Base-by-base conservation (phyloP, 2,888 invertebrate genomes). In the Sylvicola fuscatus region DNA sequence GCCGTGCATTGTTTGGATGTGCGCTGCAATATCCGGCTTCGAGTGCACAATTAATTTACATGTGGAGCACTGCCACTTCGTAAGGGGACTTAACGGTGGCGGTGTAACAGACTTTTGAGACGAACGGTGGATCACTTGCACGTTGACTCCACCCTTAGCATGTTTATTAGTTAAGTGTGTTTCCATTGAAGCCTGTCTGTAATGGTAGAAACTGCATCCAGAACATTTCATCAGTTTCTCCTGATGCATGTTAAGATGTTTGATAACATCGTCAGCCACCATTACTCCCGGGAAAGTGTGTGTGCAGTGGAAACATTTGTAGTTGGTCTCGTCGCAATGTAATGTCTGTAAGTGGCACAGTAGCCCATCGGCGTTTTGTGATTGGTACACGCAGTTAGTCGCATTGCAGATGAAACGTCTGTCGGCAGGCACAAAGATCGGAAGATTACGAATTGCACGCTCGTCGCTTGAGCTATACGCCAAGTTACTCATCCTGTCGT, bases 401-500 rank as follows among this genome's bases (percentile, higher is more conserved):
- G 75, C 73, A 7, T 80, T 76, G 50, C 87, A 87, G 0, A 73
- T 70, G 49, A 68, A 78, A 16, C 83, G 56, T 3, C 76, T 61
- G 48, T 56, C 69, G 10, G 52, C 52, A 0, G 70, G 70, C 44
- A 33, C 1, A 37, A 31, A 6, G 35, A 36, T 49, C 1, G 38
- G 28, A n/a, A 38, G 30, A 47, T 50, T 34, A n/a, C 36, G 2
- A 44, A 43, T 12, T 45, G 45, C 3, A 52, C 52, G 7, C 59
- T 55, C 60, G 61, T 63, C 29, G 61, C 3, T 58, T 10, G 72
- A 79, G 43, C 75, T 79, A n/a, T 75, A 72, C 0, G 84, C 82
- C 13, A 82, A 62, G 51, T 84, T 84, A 1, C 74, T 66, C 84
- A 84, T 84, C 51, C 75, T 79, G 51, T 84, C 83, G 48, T 83